Base-by-base conservation (phyloP, 2,113 vertebrate species). In the Neogobius melanostomus region DNA sequence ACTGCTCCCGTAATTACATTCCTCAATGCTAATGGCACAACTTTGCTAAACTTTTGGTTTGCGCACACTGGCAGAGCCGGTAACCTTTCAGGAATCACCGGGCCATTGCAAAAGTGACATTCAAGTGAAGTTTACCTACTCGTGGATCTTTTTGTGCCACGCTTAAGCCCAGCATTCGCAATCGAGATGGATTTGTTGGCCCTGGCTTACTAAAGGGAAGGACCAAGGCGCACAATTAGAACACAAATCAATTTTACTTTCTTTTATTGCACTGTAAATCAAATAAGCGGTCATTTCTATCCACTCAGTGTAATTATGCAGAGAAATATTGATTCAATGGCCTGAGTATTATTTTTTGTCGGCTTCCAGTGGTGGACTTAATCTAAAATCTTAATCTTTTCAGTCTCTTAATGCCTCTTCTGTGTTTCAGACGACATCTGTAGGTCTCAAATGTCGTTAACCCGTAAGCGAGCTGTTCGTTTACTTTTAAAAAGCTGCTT, bases 121-220 rank as follows among this genome's bases (percentile, higher is more conserved):
- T 81, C 85, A 68, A 36, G 28, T 36, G 28, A 36, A 36, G 28
- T 36, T 36, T 36, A 5, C 2, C 1, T 36, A 3, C 28, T 36
- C 28, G 28, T 36, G 28, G 28, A 36, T 36, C 28, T 36, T 36
- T 36, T 5, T 5, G 28, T 36, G 1, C 28, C 28, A 79, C 75
- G 75, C 70, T 36, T 68, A 17, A 63, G 65, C 77, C 64, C 66
- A 8, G 57, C 14, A 67, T 57, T 68, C 77, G 80, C 81, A 52
- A 75, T 56, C 28, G 5, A 28, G 53, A 56, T 28, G 53, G 10
- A 56, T 28, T 28, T 56, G 53, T 56, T 52, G 8, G 52, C 7
- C 9, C 4, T 4, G 9, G n/a, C 10, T 9, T 11, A 42, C 21
- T 54, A 28, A 5, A 51, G 54, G 52, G n/a, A 17, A 67, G 21